Base-by-base conservation (phyloP, 2,113 vertebrate genomes). In the Corvus moneduloides region DNA sequence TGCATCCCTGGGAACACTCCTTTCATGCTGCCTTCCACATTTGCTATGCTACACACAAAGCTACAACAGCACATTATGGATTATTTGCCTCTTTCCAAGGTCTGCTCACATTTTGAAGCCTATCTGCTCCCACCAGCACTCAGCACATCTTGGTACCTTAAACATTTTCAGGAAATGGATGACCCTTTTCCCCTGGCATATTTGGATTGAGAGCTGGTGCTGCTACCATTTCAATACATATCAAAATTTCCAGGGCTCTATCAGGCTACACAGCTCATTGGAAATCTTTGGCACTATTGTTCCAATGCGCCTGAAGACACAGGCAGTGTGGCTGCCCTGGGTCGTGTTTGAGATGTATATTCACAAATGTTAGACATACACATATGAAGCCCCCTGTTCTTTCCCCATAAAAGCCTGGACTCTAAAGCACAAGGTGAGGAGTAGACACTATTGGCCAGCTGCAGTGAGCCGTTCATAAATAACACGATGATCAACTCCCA, bases 361-460 rank as follows among this genome's bases (percentile, higher is more conserved):
- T 86, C 82, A 64, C 77, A 71, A 77, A 59, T n/a, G 55, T 74
- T 59, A 63, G 49, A 54, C 41, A 28, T 9, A 67, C 9, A 84
- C 52, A 19, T 49, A 78, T 52, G 79, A 74, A 86, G 14, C 22
- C 32, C 46, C 61, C 67, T 63, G 14, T 74, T 84, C 86, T 81
- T 71, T 51, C 64, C 64, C 61, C 78, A 68, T 68, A 39, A 95
- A 90, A 95, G 51, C 76, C 54, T 75, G 64, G 63, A n/a, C 28
- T 90, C 51, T n/a, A 56, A 81, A 92, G 83, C 84, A 75, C 56
- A 78, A 94, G 82, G 64, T 87, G 85, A 96, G 79, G 72, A 87
- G 85, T 16, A 75, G 56, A 62, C 58, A n/a, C 15, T 18, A 59
- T 0, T 15, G 39, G 84, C 67, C 79, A 93, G 87, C 71, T 95